Conservation (phyloP, 2,113 vertebrate species). For the Baryphthengus martii region DNA sequence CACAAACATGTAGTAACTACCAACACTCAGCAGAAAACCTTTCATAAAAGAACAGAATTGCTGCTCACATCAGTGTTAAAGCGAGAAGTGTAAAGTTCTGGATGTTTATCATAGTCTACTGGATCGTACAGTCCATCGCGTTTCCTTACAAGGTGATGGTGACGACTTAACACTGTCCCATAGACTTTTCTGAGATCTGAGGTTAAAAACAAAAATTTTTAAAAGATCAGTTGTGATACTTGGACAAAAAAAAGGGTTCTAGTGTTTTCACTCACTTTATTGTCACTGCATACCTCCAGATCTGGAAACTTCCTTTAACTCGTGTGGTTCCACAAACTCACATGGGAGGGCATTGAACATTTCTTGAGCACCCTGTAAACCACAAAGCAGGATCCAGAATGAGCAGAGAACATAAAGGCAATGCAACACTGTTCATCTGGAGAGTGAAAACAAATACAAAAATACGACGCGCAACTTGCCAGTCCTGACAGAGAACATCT, state of each 20-base stretch:
- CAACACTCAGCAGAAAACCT: not conserved
- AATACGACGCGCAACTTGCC: not conserved
- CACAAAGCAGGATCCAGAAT: not conserved
- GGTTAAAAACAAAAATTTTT: not conserved
- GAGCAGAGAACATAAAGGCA: not conserved
- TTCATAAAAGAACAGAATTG: not conserved
- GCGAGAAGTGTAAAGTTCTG: conserved; percentile 89
- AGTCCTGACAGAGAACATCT: not conserved
- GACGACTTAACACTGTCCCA: conserved; percentile 93
- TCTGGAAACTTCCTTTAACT: conserved; percentile 88
- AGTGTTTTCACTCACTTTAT: not conserved
- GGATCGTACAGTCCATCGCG: conserved; percentile 88
- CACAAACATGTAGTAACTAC: not conserved
- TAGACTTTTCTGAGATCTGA: conserved; percentile 92
- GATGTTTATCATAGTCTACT: conserved; percentile 88
- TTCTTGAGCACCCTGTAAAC: conserved; percentile 90
- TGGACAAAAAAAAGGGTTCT: not conserved
- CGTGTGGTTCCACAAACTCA: conserved; percentile 94
- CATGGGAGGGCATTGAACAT: conserved; percentile 92
- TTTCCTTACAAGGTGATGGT: conserved; percentile 94
- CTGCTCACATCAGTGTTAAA: conserved; percentile 90
- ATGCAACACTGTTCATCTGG: not conserved
- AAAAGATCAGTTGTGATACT: not conserved
- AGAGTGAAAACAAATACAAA: not conserved
- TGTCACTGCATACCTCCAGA: conserved; percentile 79